Evolutionary conservation across 2,888 invertebrate genomes (phyloP).

Genomic region (Resseliella maxima): DNA sequence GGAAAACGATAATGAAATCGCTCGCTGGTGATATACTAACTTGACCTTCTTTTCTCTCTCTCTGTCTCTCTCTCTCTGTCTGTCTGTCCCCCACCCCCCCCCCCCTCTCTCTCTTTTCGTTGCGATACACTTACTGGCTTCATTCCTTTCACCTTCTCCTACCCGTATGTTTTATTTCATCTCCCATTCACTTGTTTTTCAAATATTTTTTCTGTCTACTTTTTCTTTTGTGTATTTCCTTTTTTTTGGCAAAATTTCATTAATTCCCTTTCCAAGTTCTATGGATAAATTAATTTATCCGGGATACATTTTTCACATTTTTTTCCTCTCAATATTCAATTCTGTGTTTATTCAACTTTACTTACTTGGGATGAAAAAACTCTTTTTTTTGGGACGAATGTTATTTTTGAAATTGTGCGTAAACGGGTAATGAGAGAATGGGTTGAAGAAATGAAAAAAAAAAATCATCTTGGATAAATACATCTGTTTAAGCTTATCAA

Average conservation of each 20-base stretch:
- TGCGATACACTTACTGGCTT: not conserved
- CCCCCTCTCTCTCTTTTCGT: not conserved
- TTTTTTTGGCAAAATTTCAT: not conserved
- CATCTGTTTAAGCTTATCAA: too few relatives aligned
- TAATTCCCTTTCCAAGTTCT: too few relatives aligned
- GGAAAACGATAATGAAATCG: conserved; percentile 53
- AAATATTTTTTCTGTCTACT: not conserved
- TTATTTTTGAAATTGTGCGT: too few relatives aligned
- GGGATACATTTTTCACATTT: too few relatives aligned
- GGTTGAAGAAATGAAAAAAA: too few relatives aligned
- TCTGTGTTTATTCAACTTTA: too few relatives aligned
- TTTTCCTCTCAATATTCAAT: too few relatives aligned
- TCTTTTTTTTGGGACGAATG: too few relatives aligned
- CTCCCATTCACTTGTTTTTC: not conserved
- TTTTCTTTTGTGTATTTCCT: not conserved
- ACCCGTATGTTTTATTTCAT: not conserved
- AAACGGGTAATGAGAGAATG: too few relatives aligned
- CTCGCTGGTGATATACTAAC: conserved; percentile 39
- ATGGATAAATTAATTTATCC: too few relatives aligned
- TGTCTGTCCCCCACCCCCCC: not conserved
- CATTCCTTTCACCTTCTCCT: not conserved
- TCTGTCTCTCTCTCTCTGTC: not conserved
- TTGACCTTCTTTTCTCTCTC: conserved; percentile 10
- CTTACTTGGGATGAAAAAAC: too few relatives aligned
- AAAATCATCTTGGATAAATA: too few relatives aligned